Percentiles rank a stretch among this genome's conserved stretches.
These are phyloP conservation scores for Simalia tracyae DNA, from an alignment of 2,797 vertebrate species.

Conservation along the genomic window DNA sequence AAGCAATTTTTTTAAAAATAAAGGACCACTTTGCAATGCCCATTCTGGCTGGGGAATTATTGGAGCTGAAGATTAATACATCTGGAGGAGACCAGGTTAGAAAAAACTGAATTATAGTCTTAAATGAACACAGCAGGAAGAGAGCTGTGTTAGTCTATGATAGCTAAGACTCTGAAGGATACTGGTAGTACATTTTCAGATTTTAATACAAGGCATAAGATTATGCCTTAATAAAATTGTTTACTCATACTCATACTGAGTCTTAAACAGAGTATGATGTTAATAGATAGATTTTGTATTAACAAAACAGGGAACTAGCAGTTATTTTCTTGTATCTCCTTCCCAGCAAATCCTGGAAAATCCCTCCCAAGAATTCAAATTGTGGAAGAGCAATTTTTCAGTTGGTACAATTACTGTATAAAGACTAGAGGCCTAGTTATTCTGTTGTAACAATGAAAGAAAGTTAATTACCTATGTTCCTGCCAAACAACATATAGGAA, in stretches of 20 bases:
- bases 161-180: background rate
- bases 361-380: background rate
- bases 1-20: no score
- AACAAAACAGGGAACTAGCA: background rate
- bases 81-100: background rate
- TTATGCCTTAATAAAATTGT: background rate
- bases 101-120: background rate
- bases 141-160: background rate
- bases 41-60: no score
- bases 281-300: background rate
- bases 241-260: background rate
- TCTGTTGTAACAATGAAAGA: slow-evolving; percentile 25
- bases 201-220: background rate
- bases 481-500: slow-evolving; percentile 60
- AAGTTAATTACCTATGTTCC: slow-evolving; percentile 6
- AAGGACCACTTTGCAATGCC: no score
- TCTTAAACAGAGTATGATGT: background rate
- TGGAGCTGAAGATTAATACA: no score
- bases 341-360: background rate
- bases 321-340: background rate
- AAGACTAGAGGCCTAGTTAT: slow-evolving; percentile 35
- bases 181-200: background rate
- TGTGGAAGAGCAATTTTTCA: background rate
- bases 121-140: background rate
- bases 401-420: background rate